A percentile compares a stretch with the other conserved stretches of the same genome.
Evolutionary conservation across 2,888 invertebrate species (phyloP).

Genomic region (Chalcis sispes): DNA sequence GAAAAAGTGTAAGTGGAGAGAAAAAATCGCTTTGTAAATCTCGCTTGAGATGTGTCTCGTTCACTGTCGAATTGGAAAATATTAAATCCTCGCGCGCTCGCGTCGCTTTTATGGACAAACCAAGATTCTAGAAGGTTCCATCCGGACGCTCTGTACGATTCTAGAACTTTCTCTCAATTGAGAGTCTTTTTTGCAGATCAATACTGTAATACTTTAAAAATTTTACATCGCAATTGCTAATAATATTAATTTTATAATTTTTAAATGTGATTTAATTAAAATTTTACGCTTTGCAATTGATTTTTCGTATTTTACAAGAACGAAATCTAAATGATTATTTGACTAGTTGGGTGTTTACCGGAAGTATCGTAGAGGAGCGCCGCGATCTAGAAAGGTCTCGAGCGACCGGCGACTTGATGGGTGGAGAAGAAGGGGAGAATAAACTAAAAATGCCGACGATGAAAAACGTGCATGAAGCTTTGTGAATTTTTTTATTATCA

Average conservation of each 20-base stretch:
- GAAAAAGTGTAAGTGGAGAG: background rate
- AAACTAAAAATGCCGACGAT: too few relatives aligned
- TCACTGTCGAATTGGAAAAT: conserved; percentile 58
- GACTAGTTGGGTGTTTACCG: conserved; percentile 57
- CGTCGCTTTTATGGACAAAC: conserved; percentile 64
- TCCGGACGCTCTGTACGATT: conserved; percentile 60
- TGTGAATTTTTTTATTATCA: too few relatives aligned
- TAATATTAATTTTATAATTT: conserved; percentile 11
- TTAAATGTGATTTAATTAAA: background rate
- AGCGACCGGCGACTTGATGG: too few relatives aligned
- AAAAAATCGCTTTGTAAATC: conserved; percentile 9
- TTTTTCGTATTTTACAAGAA: background rate
- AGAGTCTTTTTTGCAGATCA: conserved; percentile 17
- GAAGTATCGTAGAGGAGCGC: conserved; percentile 35
- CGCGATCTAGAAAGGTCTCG: conserved; percentile 64
- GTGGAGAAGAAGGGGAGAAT: too few relatives aligned
- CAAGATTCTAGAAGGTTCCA: conserved; percentile 64
- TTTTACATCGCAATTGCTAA: background rate
- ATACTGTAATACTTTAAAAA: background rate
- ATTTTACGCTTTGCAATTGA: background rate
- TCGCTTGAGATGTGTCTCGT: conserved; percentile 39
- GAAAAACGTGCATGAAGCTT: too few relatives aligned
- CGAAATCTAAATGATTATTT: background rate
- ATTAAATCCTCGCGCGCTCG: conserved; percentile 59
- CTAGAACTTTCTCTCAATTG: conserved; percentile 64